phyloP scores from a whole-genome alignment of 2,888 invertebrate genomes.

The Leucania comma region DNA sequence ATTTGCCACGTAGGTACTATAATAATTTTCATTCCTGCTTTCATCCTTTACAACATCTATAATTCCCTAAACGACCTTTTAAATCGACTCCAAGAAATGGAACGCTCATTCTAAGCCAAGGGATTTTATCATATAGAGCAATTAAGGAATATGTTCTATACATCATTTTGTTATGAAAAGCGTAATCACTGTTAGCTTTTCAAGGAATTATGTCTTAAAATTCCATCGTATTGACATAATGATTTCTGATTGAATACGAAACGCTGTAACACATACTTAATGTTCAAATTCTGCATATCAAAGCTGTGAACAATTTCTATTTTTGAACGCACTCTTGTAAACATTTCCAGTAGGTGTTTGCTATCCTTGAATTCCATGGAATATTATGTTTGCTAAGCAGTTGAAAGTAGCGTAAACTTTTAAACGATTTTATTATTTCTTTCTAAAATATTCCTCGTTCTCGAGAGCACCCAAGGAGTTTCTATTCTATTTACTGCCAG shows the following conservation, averaged over 20 bases:
- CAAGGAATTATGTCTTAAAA: background rate
- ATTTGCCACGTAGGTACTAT: no score
- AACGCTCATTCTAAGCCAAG: background rate
- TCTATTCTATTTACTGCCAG: slow-evolving; percentile 29
- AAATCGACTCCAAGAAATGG: background rate
- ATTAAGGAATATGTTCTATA: background rate
- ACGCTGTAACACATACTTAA: slow-evolving; percentile 1
- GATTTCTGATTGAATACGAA: slow-evolving; percentile 3
- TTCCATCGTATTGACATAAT: background rate
- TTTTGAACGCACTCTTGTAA: slow-evolving; percentile 45
- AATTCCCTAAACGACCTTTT: background rate
- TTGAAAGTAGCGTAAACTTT: slow-evolving; percentile 36
- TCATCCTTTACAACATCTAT: background rate
- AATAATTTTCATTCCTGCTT: no score
- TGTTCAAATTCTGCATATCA: slow-evolving; percentile 34
- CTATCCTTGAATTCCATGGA: slow-evolving; percentile 40
- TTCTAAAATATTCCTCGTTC: slow-evolving; percentile 25
- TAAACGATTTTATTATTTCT: slow-evolving; percentile 39
- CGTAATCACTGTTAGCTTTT: slow-evolving; percentile 11
- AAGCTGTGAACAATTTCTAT: slow-evolving; percentile 52
- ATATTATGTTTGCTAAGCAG: slow-evolving; percentile 44
- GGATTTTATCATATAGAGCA: slow-evolving; percentile 1
- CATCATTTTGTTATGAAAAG: slow-evolving; percentile 2
- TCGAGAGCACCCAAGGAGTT: background rate
- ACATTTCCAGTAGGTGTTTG: slow-evolving; percentile 37